A percentile compares a stretch with the other conserved stretches of the same genome.
Conservation (phyloP, 2,888 invertebrate species). For the Dione vanillae region DNA sequence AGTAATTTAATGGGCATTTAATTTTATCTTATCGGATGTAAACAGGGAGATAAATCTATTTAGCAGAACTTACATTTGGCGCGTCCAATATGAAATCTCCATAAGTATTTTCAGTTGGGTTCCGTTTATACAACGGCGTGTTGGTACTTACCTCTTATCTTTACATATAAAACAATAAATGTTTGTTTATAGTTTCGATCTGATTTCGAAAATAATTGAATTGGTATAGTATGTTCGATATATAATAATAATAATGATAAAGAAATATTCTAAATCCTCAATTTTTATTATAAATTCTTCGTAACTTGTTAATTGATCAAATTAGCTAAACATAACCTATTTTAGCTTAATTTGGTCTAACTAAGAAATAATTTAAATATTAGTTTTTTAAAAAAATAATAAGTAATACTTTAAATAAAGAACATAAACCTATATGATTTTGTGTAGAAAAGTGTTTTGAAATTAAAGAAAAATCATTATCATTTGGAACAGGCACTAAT, state of each 20-base stretch:
- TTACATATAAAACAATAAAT: not conserved
- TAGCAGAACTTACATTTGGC: conserved; percentile 31
- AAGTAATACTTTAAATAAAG: not conserved
- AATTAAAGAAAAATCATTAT: not conserved
- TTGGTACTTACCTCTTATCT: not conserved
- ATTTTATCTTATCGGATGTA: conserved; percentile 38
- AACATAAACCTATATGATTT: not conserved
- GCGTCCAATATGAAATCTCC: conserved; percentile 23
- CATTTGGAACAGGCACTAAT: not conserved
- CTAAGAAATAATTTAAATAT: no score
- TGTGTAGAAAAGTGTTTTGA: conserved; percentile 52
- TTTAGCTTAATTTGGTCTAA: no score
- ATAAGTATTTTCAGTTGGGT: conserved; percentile 18
- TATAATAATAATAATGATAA: not conserved
- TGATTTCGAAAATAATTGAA: conserved; percentile 8
- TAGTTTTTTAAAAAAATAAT: no score
- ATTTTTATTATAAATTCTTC: no score
- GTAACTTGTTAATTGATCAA: no score
- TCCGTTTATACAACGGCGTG: not conserved
- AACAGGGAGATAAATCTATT: conserved; percentile 33
- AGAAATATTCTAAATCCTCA: no score
- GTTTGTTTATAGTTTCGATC: conserved; percentile 7
- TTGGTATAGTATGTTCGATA: no score
- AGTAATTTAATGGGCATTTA: conserved; percentile 31
- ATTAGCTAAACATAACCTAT: no score